Percentiles rank a stretch among this genome's conserved stretches.
These are phyloP conservation scores for Nomada goodeniana DNA, from an alignment of 2,888 invertebrate genomes.

Conservation along the genomic window DNA sequence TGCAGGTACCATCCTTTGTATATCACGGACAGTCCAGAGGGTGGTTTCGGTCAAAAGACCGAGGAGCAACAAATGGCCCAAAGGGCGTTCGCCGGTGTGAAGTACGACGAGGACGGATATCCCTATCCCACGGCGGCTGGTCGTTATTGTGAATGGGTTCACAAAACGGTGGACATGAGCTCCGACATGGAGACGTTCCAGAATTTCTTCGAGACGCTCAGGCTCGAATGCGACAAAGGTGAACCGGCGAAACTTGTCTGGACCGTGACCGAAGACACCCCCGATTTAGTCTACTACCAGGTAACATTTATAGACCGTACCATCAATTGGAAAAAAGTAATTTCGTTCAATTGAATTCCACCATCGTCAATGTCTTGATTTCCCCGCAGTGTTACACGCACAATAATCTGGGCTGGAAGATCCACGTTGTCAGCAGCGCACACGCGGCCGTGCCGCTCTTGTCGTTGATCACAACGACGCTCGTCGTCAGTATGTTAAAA, in stretches of 20 bases:
- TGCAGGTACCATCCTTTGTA: constrained; percentile 94
- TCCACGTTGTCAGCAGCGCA: constrained; percentile 88
- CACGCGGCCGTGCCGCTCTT: constrained; percentile 48
- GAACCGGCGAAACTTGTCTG: constrained; percentile 92
- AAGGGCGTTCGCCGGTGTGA: constrained; percentile 92
- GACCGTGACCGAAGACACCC: constrained; percentile 94
- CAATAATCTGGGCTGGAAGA: constrained; percentile 96
- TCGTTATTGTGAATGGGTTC: constrained; percentile 94
- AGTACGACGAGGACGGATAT: constrained; percentile 90
- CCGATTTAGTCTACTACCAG: constrained; percentile 95
- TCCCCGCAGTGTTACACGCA: constrained; percentile 95
- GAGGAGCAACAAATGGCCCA: constrained; percentile 89
- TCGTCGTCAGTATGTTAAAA: constrained; percentile 51
- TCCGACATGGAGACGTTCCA: constrained; percentile 90
- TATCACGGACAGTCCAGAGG: constrained; percentile 94
- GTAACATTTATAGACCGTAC: constrained; percentile 84
- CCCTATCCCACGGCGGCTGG: constrained; percentile 93
- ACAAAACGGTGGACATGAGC: constrained; percentile 91
- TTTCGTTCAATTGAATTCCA: too few relatives aligned
- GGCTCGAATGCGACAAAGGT: constrained; percentile 91
- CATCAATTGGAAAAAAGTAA: too few relatives aligned
- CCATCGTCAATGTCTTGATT: constrained; percentile 3
- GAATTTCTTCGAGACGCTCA: constrained; percentile 91
- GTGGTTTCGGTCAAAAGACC: constrained; percentile 93
- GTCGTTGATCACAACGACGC: constrained; percentile 63